phyloP scores from a whole-genome alignment of 2,888 invertebrate genomes.

The Octodonta nipae region DNA sequence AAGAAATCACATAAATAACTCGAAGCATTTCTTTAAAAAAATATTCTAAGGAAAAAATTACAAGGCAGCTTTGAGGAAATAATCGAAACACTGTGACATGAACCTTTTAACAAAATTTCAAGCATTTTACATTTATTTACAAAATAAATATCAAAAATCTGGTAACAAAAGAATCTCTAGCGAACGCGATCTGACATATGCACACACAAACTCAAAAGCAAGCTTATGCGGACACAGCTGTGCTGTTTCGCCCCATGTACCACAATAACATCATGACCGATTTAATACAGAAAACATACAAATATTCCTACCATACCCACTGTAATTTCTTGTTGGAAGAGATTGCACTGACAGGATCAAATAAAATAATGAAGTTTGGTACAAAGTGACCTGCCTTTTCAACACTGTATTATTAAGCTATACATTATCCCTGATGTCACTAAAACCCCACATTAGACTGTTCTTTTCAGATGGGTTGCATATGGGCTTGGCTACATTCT shows the following conservation, averaged over 20 bases:
- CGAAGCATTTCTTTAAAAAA: no score
- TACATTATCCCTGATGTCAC: slow-evolving; percentile 36
- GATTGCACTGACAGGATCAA: slow-evolving; percentile 31
- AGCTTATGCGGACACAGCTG: slow-evolving; percentile 33
- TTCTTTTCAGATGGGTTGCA: slow-evolving; percentile 15
- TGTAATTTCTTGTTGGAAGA: slow-evolving; percentile 23
- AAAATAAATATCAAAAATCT: slow-evolving; percentile 33
- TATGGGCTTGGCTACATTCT: slow-evolving; percentile 19
- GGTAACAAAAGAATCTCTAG: slow-evolving; percentile 25
- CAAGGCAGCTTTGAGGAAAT: no score
- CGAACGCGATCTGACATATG: slow-evolving; percentile 34
- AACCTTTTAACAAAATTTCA: slow-evolving; percentile 20
- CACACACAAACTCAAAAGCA: slow-evolving; percentile 32
- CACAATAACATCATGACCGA: slow-evolving; percentile 21
- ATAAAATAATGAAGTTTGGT: slow-evolving; percentile 37
- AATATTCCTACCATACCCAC: slow-evolving; percentile 8
- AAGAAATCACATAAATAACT: no score
- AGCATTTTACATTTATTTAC: slow-evolving; percentile 25
- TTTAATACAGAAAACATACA: no score
- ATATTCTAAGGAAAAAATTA: no score
- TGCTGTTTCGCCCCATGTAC: slow-evolving; percentile 26
- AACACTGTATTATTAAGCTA: slow-evolving; percentile 38
- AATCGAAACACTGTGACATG: slow-evolving; percentile 20
- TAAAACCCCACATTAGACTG: slow-evolving; percentile 29
- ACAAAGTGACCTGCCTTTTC: slow-evolving; percentile 39